Evolutionary conservation across 2,888 invertebrate genomes (phyloP).

Genomic region (Amblyjoppa proteus): DNA sequence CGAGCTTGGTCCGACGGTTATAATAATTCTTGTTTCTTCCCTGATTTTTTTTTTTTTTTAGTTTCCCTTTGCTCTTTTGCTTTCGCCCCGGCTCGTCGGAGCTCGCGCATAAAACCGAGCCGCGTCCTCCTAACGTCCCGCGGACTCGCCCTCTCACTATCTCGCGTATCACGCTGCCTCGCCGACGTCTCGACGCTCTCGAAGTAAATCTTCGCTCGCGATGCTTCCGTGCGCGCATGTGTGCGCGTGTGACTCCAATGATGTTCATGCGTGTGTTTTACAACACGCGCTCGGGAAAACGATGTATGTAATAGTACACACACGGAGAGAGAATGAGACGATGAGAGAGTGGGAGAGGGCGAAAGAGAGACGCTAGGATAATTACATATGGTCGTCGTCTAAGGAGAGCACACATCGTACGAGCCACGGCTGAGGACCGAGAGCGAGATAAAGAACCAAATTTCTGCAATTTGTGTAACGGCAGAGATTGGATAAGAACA

Average conservation of each 20-base stretch:
- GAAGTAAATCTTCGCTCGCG: constrained; percentile 15
- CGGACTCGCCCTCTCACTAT: background rate
- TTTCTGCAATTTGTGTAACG: constrained; percentile 60
- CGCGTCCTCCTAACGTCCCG: constrained; percentile 58
- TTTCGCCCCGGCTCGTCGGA: constrained; percentile 26
- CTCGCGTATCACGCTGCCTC: background rate
- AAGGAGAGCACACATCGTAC: background rate
- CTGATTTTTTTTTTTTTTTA: constrained; percentile 29
- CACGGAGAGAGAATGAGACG: background rate
- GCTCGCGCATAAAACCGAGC: constrained; percentile 42
- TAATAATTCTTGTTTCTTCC: constrained; percentile 56
- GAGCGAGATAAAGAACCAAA: constrained; percentile 47
- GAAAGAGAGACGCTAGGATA: constrained; percentile 32
- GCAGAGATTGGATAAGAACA: constrained; percentile 49
- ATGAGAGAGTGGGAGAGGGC: constrained; percentile 7
- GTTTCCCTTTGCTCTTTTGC: constrained; percentile 29
- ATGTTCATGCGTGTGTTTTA: constrained; percentile 36
- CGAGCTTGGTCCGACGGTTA: constrained; percentile 54
- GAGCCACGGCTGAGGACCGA: constrained; percentile 8
- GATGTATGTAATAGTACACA: background rate
- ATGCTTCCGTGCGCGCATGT: constrained; percentile 38
- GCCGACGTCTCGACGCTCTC: constrained; percentile 3
- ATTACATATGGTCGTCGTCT: constrained; percentile 50
- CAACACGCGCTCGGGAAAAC: constrained; percentile 31
- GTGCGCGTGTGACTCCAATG: background rate